Percentiles rank a stretch among this genome's conserved stretches.
Evolutionary conservation across 2,113 vertebrate species (phyloP).

Genomic region (Pelobates fuscus): DNA sequence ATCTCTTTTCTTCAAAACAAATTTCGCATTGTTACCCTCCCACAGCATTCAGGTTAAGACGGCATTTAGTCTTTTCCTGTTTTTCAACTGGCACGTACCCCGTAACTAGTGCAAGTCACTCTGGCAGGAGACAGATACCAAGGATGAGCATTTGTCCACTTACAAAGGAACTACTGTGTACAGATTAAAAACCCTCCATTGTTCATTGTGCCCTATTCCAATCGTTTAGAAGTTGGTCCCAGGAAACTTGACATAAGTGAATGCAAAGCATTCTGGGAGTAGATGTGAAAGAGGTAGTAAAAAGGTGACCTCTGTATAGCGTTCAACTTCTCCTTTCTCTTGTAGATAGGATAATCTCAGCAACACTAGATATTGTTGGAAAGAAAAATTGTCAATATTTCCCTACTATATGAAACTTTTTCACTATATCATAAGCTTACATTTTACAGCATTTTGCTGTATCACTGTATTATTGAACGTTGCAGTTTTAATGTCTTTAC

Average conservation of each 20-base stretch:
- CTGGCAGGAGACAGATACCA: too few relatives aligned
- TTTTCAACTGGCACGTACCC: neutral
- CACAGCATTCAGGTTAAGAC: too few relatives aligned
- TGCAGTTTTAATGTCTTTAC: conserved; percentile 37
- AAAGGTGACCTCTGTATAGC: neutral
- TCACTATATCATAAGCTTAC: conserved; percentile 36
- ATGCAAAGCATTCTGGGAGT: conserved; percentile 47
- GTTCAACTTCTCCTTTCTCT: conserved; percentile 16
- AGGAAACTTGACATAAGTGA: conserved; percentile 30
- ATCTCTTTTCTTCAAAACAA: neutral
- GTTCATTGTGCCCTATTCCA: neutral
- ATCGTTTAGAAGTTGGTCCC: conserved; percentile 16
- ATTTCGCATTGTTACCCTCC: too few relatives aligned
- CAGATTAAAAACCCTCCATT: neutral
- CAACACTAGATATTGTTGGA: conserved; percentile 30
- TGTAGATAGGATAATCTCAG: conserved; percentile 22
- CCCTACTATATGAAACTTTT: conserved; percentile 12
- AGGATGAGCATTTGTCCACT: neutral
- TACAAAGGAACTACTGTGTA: neutral
- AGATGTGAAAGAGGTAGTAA: neutral
- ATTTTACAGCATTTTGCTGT: conserved; percentile 31
- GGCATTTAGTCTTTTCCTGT: too few relatives aligned
- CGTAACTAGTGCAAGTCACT: too few relatives aligned
- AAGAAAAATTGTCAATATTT: conserved; percentile 29
- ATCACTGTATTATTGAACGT: conserved; percentile 37